phyloP scores from a whole-genome alignment of 2,797 vertebrate genomes.

The Siniperca scherzeri region DNA sequence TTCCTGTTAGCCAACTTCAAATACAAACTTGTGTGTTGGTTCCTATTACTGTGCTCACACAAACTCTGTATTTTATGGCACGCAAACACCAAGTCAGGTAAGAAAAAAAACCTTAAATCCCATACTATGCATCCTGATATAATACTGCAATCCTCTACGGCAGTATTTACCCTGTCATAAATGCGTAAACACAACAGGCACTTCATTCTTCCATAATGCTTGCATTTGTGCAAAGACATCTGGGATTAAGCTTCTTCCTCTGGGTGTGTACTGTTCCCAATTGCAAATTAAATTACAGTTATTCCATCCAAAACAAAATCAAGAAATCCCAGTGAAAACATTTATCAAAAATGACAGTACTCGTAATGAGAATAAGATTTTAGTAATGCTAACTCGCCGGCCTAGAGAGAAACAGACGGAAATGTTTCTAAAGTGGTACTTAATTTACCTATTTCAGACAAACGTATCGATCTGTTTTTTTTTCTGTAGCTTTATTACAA shows the following conservation, averaged over 20 bases:
- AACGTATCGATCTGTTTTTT: not conserved
- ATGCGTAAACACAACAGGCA: slow-evolving; percentile 37
- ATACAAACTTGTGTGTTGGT: not conserved
- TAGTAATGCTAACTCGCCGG: not conserved
- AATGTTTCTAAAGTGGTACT: slow-evolving; percentile 6
- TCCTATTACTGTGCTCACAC: not conserved
- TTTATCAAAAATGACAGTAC: slow-evolving; percentile 8
- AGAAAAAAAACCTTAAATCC: not conserved
- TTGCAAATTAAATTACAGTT: slow-evolving; percentile 30
- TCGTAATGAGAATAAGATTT: not conserved
- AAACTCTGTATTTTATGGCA: not conserved
- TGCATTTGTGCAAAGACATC: slow-evolving; percentile 27
- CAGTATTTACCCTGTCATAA: slow-evolving; percentile 15
- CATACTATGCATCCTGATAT: not conserved
- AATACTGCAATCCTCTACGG: not conserved
- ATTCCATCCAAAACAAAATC: slow-evolving; percentile 32
- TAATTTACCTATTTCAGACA: not conserved
- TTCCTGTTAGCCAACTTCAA: not conserved
- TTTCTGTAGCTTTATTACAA: not conserved
- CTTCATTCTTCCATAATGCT: slow-evolving; percentile 30
- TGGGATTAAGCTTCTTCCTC: slow-evolving; percentile 24
- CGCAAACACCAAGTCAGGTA: slow-evolving; percentile 14
- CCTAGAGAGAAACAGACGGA: not conserved
- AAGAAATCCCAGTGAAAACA: slow-evolving; percentile 3
- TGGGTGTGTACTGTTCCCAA: slow-evolving; percentile 14